Percentiles rank a stretch among this genome's conserved stretches.
Conservation (phyloP, 2,113 vertebrate species). For the Pseudonaja textilis region DNA sequence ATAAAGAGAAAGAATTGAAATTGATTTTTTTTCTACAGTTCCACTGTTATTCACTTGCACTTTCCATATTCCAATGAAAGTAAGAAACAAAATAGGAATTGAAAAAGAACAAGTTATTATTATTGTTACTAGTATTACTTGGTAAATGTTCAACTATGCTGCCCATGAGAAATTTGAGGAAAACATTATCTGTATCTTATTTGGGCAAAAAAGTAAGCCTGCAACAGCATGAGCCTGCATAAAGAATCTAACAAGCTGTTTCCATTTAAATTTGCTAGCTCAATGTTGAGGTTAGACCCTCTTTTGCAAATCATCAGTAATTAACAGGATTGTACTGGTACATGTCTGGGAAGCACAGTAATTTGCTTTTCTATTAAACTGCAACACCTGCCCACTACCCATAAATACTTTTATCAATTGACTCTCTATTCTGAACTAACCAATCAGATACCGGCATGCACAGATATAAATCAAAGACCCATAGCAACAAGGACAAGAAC, state of each 20-base stretch:
- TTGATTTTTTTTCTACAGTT: neutral
- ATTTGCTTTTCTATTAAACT: neutral
- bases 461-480: constrained; percentile 42
- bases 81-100: neutral
- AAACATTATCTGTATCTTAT: neutral
- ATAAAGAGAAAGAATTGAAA: neutral
- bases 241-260: neutral
- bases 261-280: neutral
- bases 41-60: too few relatives aligned
- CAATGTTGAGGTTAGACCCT: neutral
- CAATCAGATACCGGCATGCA: constrained; percentile 39
- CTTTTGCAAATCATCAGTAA: neutral
- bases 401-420: constrained; percentile 22
- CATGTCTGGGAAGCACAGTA: rapidly evolving
- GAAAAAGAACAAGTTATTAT: neutral
- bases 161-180: neutral
- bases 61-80: neutral
- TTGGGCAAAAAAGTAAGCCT: neutral
- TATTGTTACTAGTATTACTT: neutral
- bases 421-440: neutral
- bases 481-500: constrained; percentile 56
- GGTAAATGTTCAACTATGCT: neutral
- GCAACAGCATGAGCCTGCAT: neutral
- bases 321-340: neutral
- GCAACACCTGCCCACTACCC: neutral